These are phyloP conservation scores for Aphaenogaster ashmeadi DNA, from an alignment of 1,140 invertebrate species.

Conservation along the genomic window DNA sequence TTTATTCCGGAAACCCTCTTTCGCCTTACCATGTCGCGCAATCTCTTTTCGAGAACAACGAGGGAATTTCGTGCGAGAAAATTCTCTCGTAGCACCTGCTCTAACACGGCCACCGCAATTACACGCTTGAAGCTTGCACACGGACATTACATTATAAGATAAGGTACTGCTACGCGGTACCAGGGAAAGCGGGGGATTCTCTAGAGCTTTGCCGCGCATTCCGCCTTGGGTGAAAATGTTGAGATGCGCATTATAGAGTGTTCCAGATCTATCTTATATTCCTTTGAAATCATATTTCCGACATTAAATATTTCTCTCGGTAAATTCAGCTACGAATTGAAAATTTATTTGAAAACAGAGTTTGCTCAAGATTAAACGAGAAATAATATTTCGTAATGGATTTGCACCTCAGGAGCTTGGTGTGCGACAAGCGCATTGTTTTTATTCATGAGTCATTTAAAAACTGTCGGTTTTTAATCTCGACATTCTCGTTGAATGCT, in stretches of 20 bases:
- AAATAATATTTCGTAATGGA: slow-evolving; percentile 1
- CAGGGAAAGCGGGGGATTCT: slow-evolving; percentile 11
- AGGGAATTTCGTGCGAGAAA: slow-evolving; percentile 10
- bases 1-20: not conserved
- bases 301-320: slow-evolving; percentile 1
- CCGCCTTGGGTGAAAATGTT: not conserved
- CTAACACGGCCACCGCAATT: slow-evolving; percentile 35
- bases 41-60: slow-evolving; percentile 39
- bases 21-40: not conserved
- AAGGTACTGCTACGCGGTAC: slow-evolving; percentile 29
- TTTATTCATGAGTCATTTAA: not conserved
- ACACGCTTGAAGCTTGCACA: slow-evolving; percentile 28
- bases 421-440: not conserved
- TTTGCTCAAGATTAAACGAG: not conserved
- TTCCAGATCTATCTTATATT: not conserved
- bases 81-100: slow-evolving; percentile 30
- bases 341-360: not conserved
- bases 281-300: not conserved
- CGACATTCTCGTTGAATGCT: not conserved
- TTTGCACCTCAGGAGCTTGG: not conserved
- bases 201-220: not conserved
- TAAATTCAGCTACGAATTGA: not conserved
- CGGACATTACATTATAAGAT: slow-evolving; percentile 41
- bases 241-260: not conserved
- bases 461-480: slow-evolving; percentile 14